Base-by-base conservation (phyloP, 1,140 invertebrate genomes). In the Drosophila tropicalis region DNA sequence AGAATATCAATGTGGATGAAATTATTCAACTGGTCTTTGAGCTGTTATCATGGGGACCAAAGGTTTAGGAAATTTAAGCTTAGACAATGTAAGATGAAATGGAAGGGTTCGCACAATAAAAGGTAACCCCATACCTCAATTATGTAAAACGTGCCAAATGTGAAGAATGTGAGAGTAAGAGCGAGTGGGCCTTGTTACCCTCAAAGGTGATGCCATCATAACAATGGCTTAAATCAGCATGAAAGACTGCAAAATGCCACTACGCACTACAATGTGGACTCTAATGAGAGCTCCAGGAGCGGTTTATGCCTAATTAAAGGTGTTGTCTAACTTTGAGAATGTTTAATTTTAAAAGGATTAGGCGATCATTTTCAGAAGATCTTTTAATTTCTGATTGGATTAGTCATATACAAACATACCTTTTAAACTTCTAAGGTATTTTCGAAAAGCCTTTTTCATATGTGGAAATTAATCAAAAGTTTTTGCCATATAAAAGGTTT, bases 21-120 rank as follows among this genome's bases (percentile, higher is more conserved):
- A 34, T 90, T 6, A 65, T 86, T 17, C 58, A 77, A 71, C 62
- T 90, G 15, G 5, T 70, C 5, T 90, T 77, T 41, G 81, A 90
- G 40, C 5, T 90, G n/a, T 62, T 90, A 44, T 76, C 71, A 19
- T 90, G 81, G 86, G 86, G 86, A 57, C 86, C 86, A 3, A 47
- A 81, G 47, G 17, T 22, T 17, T 25, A 36, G 13, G 41, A 61
- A 61, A 22, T 7, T 22, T 10, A 19, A 58, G 25, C 12, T 25
- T n/a, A 56, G 54, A 56, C 44, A 51, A 51, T 51, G 44, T 51
- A 51, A 39, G 12, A 12, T 9, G 34, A 1, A 51, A 51, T 9
- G 34, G 12, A 51, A 51, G 19, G 44, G 44, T 22, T 51, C 19
- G 44, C 44, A 51, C 44, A 51, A 51, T 51, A 51, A 51, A 51